These are phyloP conservation scores for Notarius lentiginosus DNA, from an alignment of 2,113 vertebrate genomes.

Conservation along the genomic window DNA sequence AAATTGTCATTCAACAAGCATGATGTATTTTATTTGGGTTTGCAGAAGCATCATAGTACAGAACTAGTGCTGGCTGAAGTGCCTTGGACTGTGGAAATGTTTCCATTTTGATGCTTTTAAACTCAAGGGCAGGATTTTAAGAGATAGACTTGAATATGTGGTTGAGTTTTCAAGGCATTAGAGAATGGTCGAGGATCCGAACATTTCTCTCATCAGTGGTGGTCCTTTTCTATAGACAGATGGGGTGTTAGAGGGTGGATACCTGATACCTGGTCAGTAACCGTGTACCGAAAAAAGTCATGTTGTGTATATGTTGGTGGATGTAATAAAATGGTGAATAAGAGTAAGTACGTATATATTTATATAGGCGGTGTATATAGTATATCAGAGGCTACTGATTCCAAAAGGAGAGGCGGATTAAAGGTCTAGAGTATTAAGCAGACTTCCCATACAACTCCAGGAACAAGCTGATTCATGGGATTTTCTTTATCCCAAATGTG, in stretches of 20 bases:
- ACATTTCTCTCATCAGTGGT: neutral
- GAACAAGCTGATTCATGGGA: conserved; percentile 70
- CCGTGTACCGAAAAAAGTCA: neutral
- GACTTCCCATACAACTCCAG: conserved; percentile 55
- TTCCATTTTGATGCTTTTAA: neutral
- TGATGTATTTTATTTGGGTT: neutral
- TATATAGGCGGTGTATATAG: neutral
- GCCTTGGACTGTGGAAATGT: neutral
- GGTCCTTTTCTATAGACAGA: neutral
- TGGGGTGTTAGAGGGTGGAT: neutral
- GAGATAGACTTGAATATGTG: neutral
- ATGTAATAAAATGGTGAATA: neutral
- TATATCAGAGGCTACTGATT: conserved; percentile 36
- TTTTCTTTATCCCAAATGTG: conserved; percentile 71
- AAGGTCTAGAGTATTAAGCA: conserved; percentile 43
- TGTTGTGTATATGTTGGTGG: neutral
- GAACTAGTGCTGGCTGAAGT: neutral
- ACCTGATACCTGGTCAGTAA: neutral
- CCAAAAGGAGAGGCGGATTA: conserved; percentile 39
- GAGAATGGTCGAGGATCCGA: neutral
- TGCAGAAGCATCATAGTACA: neutral
- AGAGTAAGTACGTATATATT: neutral
- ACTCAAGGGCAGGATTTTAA: neutral
- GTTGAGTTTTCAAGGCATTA: neutral
- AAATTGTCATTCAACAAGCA: neutral